Evolutionary conservation across 2,113 vertebrate species (phyloP).

Genomic region (Coreoperca whiteheadi): DNA sequence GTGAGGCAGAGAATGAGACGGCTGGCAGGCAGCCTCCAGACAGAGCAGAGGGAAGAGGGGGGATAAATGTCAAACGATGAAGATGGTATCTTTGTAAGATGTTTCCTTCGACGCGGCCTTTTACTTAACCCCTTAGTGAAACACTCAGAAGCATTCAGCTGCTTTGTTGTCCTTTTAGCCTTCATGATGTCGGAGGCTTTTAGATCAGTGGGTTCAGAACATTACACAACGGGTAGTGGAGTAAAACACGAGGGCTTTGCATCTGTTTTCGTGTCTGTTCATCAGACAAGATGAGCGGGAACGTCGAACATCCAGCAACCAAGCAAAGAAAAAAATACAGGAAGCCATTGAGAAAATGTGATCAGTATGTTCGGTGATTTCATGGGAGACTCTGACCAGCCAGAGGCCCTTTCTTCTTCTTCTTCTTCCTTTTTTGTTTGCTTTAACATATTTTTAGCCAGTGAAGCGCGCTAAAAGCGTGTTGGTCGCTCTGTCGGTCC

Average conservation of each 20-base stretch:
- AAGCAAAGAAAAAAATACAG: background rate
- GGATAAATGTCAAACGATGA: constrained; percentile 54
- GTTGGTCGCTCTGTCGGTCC: background rate
- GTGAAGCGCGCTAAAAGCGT: background rate
- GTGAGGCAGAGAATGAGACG: background rate
- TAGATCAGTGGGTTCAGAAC: background rate
- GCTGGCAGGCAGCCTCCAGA: constrained; percentile 18
- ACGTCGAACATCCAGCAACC: background rate
- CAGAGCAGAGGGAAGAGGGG: background rate
- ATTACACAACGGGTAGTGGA: fast-evolving
- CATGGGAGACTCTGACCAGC: background rate
- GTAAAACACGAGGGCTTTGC: background rate
- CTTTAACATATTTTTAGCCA: background rate
- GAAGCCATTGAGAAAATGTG: background rate
- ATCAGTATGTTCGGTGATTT: no score
- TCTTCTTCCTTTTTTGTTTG: background rate
- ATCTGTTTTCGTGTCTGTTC: background rate
- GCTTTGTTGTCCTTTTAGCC: background rate
- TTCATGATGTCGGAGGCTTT: background rate
- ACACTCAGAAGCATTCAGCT: background rate
- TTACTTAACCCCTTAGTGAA: background rate
- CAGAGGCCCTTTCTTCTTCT: background rate
- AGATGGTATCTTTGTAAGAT: background rate
- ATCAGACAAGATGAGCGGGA: background rate
- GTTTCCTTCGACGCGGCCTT: background rate